Base-by-base conservation (phyloP, 2,113 vertebrate species). In the Gymnarchus niloticus region DNA sequence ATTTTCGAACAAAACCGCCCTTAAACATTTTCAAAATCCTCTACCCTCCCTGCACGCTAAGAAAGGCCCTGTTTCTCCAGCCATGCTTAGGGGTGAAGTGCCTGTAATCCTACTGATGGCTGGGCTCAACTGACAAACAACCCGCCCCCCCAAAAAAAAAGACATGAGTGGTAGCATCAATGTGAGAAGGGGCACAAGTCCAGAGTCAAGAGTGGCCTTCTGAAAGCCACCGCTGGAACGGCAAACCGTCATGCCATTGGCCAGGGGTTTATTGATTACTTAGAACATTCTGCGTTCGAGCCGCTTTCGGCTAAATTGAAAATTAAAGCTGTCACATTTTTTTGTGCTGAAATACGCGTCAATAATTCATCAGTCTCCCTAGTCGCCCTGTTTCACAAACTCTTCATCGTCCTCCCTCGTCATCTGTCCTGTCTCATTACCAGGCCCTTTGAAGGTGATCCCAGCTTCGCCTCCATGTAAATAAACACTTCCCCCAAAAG, bases 241-340 rank as follows among this genome's bases (percentile, higher is more conserved):
- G 44, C 51, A 37, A 83, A 41, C 81, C 44, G 69, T 25, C 65
- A 14, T 3, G 33, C 84, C 51, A 51, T 69, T 52, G 49, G 44
- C 46, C 54, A 2, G 81, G 65, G 56, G 83, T 49, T 78, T 90
- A 93, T 93, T 89, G 92, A 93, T 94, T 88, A 88, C 89, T 86
- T 91, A 87, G 87, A 85, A 48, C 89, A 87, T 85, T 33, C 85
- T 3, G 85, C 87, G 89, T 92, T 90, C 88, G 84, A 89, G 77
- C 83, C 86, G 87, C 89, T 92, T 91, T 87, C 85, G 84, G 90
- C 90, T 94, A 93, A 93, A 92, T 84, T 87, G 87, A 87, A 92
- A 94, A 93, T 94, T 93, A 93, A 93, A 92, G 90, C 91, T 91
- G 92, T 94, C 93, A 93, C 92, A 93, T 81, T 77, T 90, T 88